Conservation (phyloP, 2,888 invertebrate genomes). For the Caenorhabditis sinica region DNA sequence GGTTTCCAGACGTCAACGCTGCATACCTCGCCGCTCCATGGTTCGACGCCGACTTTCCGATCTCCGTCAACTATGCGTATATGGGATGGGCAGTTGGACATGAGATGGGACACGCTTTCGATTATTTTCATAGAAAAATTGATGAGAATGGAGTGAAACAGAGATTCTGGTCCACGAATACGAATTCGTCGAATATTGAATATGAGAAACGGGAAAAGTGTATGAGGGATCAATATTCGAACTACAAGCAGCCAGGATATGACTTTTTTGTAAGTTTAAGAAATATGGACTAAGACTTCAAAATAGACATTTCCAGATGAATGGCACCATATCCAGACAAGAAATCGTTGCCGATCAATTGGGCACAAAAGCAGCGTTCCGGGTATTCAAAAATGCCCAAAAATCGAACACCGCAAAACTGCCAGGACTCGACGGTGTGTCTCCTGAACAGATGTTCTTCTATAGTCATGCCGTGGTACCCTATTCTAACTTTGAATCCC, state of each 20-base stretch:
- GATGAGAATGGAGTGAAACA: conserved; percentile 21
- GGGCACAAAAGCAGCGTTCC: conserved; percentile 15
- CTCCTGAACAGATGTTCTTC: conserved; percentile 40
- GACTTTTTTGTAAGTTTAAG: conserved; percentile 25
- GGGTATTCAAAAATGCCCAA: conserved; percentile 11
- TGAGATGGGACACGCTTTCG: conserved; percentile 55
- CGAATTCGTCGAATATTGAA: conserved; percentile 17
- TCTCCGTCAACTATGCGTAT: conserved; percentile 6
- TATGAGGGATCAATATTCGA: conserved; percentile 42
- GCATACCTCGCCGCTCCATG: conserved; percentile 23
- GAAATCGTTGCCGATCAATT: conserved; percentile 34
- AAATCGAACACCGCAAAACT: neutral
- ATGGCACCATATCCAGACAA: conserved; percentile 9
- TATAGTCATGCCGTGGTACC: conserved; percentile 39
- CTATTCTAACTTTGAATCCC: neutral
- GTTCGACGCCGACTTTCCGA: conserved; percentile 23
- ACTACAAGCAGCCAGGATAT: conserved; percentile 28
- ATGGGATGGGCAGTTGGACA: conserved; percentile 28
- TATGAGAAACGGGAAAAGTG: conserved; percentile 32
- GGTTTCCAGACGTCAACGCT: conserved; percentile 21
- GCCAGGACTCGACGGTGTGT: conserved; percentile 12
- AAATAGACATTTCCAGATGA: conserved; percentile 35
- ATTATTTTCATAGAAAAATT: conserved; percentile 14
- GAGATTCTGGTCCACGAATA: neutral
- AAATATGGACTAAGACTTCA: neutral